Percentiles rank a stretch among this genome's conserved stretches.
Evolutionary conservation across 1,140 invertebrate genomes (phyloP).

Genomic region (Pachyrhynchus sulphureomaculatus): DNA sequence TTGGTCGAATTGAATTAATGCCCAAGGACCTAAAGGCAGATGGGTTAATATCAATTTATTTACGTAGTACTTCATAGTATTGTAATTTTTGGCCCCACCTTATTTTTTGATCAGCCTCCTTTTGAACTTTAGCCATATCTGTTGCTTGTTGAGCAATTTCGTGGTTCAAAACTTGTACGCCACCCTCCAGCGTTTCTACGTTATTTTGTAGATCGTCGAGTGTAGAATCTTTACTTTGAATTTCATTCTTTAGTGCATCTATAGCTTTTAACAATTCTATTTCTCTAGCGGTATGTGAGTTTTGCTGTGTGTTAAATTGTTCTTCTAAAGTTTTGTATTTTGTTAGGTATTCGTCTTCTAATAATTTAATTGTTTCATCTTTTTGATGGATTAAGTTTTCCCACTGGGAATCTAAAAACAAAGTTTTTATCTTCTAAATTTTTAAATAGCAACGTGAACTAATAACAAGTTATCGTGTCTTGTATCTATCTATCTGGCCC

Average conservation of each 20-base stretch:
- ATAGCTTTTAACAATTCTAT: conserved; percentile 50
- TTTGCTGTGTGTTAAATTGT: conserved; percentile 49
- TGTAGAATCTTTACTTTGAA: conserved; percentile 46
- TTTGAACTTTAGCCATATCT: conserved; percentile 37
- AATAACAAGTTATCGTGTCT: too few relatives aligned
- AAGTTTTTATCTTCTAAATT: too few relatives aligned
- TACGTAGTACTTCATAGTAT: too few relatives aligned
- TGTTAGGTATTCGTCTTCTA: conserved; percentile 56
- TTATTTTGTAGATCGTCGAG: conserved; percentile 51
- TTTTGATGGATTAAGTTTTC: conserved; percentile 57
- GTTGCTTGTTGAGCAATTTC: conserved; percentile 47
- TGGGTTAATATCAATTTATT: too few relatives aligned
- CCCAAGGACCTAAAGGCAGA: too few relatives aligned
- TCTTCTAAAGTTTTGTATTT: conserved; percentile 56
- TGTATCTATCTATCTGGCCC: too few relatives aligned
- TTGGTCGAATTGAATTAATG: too few relatives aligned
- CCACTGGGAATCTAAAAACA: conserved; percentile 55
- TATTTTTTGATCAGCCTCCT: conserved; percentile 47
- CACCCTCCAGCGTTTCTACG: conserved; percentile 50
- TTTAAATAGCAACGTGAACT: too few relatives aligned
- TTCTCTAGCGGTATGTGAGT: conserved; percentile 46
- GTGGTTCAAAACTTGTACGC: conserved; percentile 50
- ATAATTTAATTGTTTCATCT: conserved; percentile 54
- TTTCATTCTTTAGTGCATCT: conserved; percentile 47
- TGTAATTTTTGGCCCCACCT: too few relatives aligned